Conservation (phyloP, 2,113 vertebrate species). For the Cephalopholis sonnerati region DNA sequence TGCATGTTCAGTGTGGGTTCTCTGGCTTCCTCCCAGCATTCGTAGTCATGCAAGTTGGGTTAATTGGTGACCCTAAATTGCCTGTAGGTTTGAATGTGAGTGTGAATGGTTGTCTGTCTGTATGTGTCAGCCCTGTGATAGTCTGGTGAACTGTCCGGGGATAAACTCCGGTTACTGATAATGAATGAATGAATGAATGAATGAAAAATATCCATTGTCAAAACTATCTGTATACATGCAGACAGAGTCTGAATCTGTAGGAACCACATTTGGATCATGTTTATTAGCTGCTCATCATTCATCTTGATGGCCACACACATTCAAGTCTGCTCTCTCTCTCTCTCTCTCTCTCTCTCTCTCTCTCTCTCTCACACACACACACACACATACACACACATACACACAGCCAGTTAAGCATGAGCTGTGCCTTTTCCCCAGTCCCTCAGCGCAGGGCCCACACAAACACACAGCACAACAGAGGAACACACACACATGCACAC, state of each 20-base stretch:
- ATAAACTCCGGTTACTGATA: too few species aligned
- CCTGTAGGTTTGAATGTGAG: too few species aligned
- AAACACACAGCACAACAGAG: slow-evolving; percentile 19
- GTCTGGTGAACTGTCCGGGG: too few species aligned
- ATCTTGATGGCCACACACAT: background rate
- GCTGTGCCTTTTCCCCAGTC: slow-evolving; percentile 26
- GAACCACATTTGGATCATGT: slow-evolving; percentile 16
- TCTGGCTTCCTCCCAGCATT: too few species aligned
- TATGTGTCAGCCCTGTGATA: too few species aligned
- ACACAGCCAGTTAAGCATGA: slow-evolving; percentile 43
- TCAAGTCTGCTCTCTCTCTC: background rate
- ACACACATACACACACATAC: slow-evolving; percentile 24
- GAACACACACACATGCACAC: slow-evolving; percentile 19
- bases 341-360: slow-evolving; percentile 19
- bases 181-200: too few species aligned
- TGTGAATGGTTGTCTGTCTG: too few species aligned
- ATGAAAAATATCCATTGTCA: too few species aligned
- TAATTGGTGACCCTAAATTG: too few species aligned
- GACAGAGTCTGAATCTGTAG: slow-evolving; percentile 1
- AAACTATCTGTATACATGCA: too few species aligned
- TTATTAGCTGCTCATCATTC: background rate
- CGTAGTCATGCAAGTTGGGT: too few species aligned
- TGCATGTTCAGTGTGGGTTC: too few species aligned
- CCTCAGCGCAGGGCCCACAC: slow-evolving; percentile 33
- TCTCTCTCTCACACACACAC: slow-evolving; percentile 23